Percentiles rank a stretch among this genome's conserved stretches.
These are phyloP conservation scores for Coenonympha glycerion DNA, from an alignment of 2,888 invertebrate species.

Conservation along the genomic window DNA sequence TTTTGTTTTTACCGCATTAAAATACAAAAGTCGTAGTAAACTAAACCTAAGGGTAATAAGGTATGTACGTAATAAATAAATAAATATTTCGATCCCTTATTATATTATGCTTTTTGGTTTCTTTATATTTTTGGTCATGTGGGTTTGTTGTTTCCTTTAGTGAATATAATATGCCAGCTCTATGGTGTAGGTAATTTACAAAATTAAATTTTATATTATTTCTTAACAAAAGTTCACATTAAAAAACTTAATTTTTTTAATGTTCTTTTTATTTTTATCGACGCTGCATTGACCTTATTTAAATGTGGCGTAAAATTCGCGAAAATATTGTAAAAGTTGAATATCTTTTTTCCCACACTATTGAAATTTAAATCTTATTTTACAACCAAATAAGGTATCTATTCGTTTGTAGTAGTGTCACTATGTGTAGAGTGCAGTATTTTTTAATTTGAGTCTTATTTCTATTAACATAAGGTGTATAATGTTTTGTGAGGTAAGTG, in stretches of 20 bases:
- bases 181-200: too few species aligned
- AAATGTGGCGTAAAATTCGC: slow-evolving; percentile 13
- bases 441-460: slow-evolving; percentile 10
- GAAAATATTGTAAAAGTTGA: slow-evolving; percentile 13
- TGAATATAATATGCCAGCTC: too few species aligned
- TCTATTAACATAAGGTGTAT: slow-evolving; percentile 13
- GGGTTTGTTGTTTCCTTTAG: too few species aligned
- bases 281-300: slow-evolving; percentile 11
- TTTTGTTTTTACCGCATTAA: slow-evolving; percentile 11
- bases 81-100: too few species aligned
- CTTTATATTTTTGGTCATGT: too few species aligned
- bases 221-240: too few species aligned
- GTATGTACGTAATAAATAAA: too few species aligned
- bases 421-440: too few species aligned
- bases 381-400: slow-evolving; percentile 8
- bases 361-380: slow-evolving; percentile 9
- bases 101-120: too few species aligned
- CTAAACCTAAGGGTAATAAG: not conserved
- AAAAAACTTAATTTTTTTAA: not conserved
- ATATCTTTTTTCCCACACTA: not conserved
- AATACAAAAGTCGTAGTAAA: too few species aligned
- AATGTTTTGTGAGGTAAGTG: slow-evolving; percentile 25
- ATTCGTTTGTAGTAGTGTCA: slow-evolving; percentile 27
- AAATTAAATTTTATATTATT: too few species aligned
- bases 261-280: slow-evolving; percentile 7